Evolutionary conservation across 1,140 invertebrate genomes (phyloP).

Genomic region (Musca domestica): DNA sequence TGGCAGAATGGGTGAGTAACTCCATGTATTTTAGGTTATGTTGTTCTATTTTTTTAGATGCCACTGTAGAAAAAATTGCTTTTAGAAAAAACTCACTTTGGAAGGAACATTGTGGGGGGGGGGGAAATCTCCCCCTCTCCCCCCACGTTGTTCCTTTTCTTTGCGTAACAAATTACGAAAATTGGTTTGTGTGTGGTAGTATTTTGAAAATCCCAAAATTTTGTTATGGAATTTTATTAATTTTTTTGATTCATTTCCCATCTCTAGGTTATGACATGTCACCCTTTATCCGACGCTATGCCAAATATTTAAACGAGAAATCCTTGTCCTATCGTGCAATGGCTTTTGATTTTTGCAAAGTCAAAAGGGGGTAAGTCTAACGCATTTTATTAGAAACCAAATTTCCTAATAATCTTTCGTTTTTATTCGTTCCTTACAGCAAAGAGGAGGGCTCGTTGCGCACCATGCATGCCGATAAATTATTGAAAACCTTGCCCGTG

Average conservation of each 20-base stretch:
- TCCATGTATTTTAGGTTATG: no score
- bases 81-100: background rate
- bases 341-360: conserved; percentile 99
- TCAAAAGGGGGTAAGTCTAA: conserved; percentile 88
- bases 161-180: conserved; percentile 1
- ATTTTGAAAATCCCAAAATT: background rate
- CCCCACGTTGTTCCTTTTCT: background rate
- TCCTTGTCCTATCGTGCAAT: conserved; percentile 96
- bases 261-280: conserved; percentile 97
- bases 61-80: no score
- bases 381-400: background rate
- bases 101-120: background rate
- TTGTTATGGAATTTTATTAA: background rate
- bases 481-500: conserved; percentile 94
- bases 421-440: conserved; percentile 29
- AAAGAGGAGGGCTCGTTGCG: conserved; percentile 96
- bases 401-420: background rate
- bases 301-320: conserved; percentile 99
- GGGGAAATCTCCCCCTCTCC: background rate
- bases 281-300: conserved; percentile 96
- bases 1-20: conserved; percentile 53
- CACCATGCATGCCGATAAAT: conserved; percentile 96
- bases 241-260: conserved; percentile 15
- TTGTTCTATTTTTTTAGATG: no score
- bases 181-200: background rate